A percentile compares a stretch with the other conserved stretches of the same genome.
These are phyloP conservation scores for Nomada goodeniana DNA, from an alignment of 2,888 invertebrate genomes.

Conservation along the genomic window DNA sequence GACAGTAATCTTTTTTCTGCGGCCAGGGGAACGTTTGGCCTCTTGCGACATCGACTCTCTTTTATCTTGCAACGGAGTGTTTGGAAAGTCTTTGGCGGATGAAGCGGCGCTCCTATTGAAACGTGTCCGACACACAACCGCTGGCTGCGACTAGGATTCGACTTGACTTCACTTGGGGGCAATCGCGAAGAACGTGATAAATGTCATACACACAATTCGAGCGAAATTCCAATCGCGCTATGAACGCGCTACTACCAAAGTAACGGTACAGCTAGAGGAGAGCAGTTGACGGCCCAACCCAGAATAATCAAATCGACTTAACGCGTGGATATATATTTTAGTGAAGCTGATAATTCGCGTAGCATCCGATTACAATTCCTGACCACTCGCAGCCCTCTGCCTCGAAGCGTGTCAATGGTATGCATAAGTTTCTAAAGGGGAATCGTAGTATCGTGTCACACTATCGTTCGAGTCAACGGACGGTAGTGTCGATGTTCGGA, in stretches of 20 bases:
- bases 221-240: slow-evolving; percentile 61
- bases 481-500: neutral
- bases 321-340: slow-evolving; percentile 74
- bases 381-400: neutral
- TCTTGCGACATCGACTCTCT: neutral
- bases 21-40: neutral
- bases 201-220: slow-evolving; percentile 43
- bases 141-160: neutral
- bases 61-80: neutral
- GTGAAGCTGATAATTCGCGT: slow-evolving; percentile 61
- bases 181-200: slow-evolving; percentile 32
- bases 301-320: slow-evolving; percentile 68
- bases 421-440: slow-evolving; percentile 5
- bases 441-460: neutral
- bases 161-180: neutral
- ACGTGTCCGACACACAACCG: neutral
- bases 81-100: neutral
- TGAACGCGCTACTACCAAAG: slow-evolving; percentile 53
- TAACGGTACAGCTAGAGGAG: slow-evolving; percentile 78
- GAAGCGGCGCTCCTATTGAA: neutral
- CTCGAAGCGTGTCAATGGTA: slow-evolving; percentile 3
- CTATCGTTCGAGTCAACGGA: slow-evolving; percentile 33
- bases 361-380: slow-evolving; percentile 31
- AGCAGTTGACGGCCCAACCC: slow-evolving; percentile 76
- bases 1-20: slow-evolving; percentile 19